Evolutionary conservation across 2,113 vertebrate genomes (phyloP), one percentile per base, ranked within the genome.

Genomic region (Pardalotus punctatus): DNA sequence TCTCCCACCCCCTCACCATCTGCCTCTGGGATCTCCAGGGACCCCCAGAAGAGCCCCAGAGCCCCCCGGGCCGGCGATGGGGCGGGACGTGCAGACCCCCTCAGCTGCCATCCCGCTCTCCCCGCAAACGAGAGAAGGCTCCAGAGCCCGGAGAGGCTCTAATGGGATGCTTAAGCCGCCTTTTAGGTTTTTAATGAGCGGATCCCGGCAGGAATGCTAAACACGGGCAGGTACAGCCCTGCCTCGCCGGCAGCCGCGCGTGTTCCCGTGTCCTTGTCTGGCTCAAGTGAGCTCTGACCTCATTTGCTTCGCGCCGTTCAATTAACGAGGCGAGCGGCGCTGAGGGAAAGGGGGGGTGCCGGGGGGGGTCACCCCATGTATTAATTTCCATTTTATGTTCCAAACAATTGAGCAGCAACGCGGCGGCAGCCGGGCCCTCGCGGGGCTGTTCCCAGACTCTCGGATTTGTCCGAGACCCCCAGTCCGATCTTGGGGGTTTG

Each of bases 271-370:
- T 94, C 96, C 96, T 97, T 97, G 96, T 95, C 96, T 95, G 95
- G 96, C 94, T 91, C 45, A 74, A 95, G 82, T 60, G 92, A 96
- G 96, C 92, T 96, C 93, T 94, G 97, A 96, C 96, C 96, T 97
- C 96, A 73, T 97, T 97, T 95, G 81, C 91, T 95, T 94, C 71
- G 58, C 58, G 86, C 92, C 77, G 57, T 96, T 96, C 94, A 95
- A 95, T 94, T 97, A 95, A 90, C 70, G 42, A 93, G 88, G 94
- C 60, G 66, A 93, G 91, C 50, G 47, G 65, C 29, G 71, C 82
- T 45, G 81, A 60, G 82, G 53, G 10, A 10, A 12, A 35, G 12
- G 38, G 69, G 23, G 57, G 43, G 31, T 70, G 90, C 65, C 56
- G 12, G 38, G 45, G 79, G 86, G 66, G 24, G 33, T 90, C 65